Conservation (phyloP, 1,140 invertebrate species). For the Melitaea cinxia region DNA sequence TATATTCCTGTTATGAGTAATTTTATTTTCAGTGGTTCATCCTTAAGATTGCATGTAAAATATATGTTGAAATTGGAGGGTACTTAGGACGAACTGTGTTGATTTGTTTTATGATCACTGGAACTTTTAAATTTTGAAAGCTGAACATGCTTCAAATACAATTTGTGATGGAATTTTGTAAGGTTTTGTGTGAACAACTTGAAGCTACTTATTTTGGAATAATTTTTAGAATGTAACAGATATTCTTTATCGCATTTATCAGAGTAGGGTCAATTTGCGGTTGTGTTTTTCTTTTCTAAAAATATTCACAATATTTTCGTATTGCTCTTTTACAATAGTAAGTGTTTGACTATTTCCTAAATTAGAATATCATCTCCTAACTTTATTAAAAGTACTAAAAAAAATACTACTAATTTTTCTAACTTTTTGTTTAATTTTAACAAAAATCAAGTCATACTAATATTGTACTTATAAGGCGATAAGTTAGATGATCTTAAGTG, state of each 20-base stretch:
- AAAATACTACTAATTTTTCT: conserved; percentile 25
- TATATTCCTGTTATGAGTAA: too few relatives aligned
- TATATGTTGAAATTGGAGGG: conserved; percentile 25
- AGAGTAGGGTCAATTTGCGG: conserved; percentile 37
- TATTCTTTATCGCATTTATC: conserved; percentile 5
- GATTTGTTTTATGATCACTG: background rate
- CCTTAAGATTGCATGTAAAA: conserved; percentile 26
- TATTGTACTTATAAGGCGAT: background rate
- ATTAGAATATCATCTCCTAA: conserved; percentile 13
- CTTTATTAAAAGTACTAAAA: conserved; percentile 25
- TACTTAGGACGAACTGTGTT: conserved; percentile 4
- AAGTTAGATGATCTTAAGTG: background rate
- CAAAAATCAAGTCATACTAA: conserved; percentile 1
- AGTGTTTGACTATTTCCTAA: background rate
- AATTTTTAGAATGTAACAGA: background rate
- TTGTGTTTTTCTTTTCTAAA: conserved; percentile 33
- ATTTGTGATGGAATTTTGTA: background rate
- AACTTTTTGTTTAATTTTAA: conserved; percentile 24
- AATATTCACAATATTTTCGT: conserved; percentile 14
- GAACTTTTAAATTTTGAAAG: background rate
- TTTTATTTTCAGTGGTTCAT: conserved; percentile 29
- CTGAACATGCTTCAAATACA: background rate
- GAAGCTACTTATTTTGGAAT: background rate
- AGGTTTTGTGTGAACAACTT: background rate
- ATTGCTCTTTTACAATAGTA: conserved; percentile 22